Conservation (phyloP, 2,888 invertebrate species). For the Alloplasta piceator region DNA sequence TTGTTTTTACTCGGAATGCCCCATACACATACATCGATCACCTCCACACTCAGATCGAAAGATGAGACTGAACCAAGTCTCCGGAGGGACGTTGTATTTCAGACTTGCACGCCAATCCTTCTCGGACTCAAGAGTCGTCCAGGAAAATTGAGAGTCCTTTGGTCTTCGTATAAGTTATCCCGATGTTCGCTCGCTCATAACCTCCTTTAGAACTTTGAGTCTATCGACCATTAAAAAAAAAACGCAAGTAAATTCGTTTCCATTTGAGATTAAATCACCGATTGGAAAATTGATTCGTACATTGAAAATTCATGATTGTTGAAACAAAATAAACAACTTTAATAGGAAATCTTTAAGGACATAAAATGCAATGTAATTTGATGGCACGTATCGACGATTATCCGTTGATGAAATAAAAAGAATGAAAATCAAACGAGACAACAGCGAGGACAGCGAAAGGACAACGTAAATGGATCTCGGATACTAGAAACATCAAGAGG, state of each 20-base stretch:
- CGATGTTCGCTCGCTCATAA: too few relatives aligned
- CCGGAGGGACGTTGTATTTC: constrained; percentile 31
- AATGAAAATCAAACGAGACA: not conserved
- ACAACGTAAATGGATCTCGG: constrained; percentile 39
- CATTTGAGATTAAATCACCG: too few relatives aligned
- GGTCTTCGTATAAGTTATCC: too few relatives aligned
- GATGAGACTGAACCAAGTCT: constrained; percentile 23
- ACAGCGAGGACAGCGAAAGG: not conserved
- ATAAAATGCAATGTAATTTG: constrained; percentile 31
- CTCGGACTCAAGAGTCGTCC: constrained; percentile 30
- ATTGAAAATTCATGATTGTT: too few relatives aligned
- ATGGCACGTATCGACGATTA: constrained; percentile 42
- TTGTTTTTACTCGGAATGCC: too few relatives aligned
- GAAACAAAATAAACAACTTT: too few relatives aligned
- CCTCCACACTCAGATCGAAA: constrained; percentile 2
- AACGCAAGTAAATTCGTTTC: too few relatives aligned
- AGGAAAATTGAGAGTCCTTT: not conserved
- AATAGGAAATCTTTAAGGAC: too few relatives aligned
- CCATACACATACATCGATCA: too few relatives aligned
- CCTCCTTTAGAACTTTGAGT: too few relatives aligned
- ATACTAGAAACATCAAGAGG: constrained; percentile 13
- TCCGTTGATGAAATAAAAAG: constrained; percentile 30
- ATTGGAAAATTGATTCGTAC: too few relatives aligned
- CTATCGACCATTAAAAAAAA: too few relatives aligned
- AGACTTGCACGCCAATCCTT: constrained; percentile 33